Evolutionary conservation across 2,797 vertebrate genomes (phyloP).

Genomic region (Mormyrus proboscirostris): DNA sequence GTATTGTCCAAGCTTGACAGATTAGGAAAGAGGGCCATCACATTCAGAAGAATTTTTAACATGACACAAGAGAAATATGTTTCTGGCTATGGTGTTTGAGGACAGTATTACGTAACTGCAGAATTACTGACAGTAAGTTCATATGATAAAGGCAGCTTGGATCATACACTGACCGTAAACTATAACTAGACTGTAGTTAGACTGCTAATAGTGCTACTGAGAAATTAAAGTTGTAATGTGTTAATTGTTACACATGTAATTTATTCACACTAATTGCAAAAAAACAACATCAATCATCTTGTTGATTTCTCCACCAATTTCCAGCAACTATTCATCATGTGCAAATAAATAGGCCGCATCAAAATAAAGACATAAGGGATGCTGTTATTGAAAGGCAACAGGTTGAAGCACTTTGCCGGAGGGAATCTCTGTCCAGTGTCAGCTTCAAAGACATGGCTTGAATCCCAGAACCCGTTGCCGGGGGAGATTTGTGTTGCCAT

Average conservation of each 20-base stretch:
- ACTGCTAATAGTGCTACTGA: neutral
- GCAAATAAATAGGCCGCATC: slow-evolving; percentile 43
- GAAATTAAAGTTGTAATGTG: neutral
- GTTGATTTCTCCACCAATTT: slow-evolving; percentile 23
- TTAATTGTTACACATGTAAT: slow-evolving; percentile 40
- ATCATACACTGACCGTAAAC: neutral
- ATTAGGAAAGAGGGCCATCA: neutral
- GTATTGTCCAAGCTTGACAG: neutral
- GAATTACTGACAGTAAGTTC: neutral
- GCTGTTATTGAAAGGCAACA: slow-evolving; percentile 27
- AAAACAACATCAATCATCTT: slow-evolving; percentile 23
- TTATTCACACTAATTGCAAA: slow-evolving; percentile 26
- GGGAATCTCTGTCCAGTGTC: slow-evolving; percentile 47
- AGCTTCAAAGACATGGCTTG: slow-evolving; percentile 49
- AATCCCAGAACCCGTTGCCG: slow-evolving; percentile 43
- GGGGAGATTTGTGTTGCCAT: slow-evolving; percentile 38
- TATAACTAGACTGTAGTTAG: neutral
- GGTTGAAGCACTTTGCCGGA: slow-evolving; percentile 41
- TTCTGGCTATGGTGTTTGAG: neutral
- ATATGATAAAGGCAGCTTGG: neutral
- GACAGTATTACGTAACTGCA: neutral
- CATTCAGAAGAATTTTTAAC: neutral
- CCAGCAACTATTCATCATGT: slow-evolving; percentile 45
- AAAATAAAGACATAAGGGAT: slow-evolving; percentile 39
- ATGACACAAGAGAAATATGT: neutral